Evolutionary conservation across 2,797 vertebrate species (phyloP), one percentile per base, ranked within the genome.

Genomic region (Apodemus agrarius): DNA sequence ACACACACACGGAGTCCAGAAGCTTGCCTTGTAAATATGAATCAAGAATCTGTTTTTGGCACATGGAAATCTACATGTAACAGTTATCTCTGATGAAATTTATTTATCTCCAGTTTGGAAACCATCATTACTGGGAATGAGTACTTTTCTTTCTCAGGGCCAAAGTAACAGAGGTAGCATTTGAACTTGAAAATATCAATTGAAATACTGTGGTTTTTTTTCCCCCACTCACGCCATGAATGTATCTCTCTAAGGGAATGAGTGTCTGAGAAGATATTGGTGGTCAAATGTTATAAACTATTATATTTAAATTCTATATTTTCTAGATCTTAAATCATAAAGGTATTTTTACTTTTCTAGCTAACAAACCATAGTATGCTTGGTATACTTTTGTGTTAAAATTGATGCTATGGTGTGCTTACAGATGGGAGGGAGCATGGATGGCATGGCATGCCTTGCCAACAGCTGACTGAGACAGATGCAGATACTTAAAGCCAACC

Each of bases 291-390:
- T 17, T 54, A 1, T 79, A 54, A 83, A 57, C 6, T 59, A 11
- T 81, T 92, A 52, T 37, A 37, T 59, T 76, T 59, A 43, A 78
- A 6, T 65, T 92, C 75, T 31, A 75, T 24, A 81, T 72, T 89
- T 83, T 65, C 74, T 75, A 40, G 63, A 9, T 95, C 14, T 80
- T 90, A 93, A 65, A 95, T 95, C 37, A 34, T 22, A 59, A 49
- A 80, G n/a, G 46, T 29, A 37, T 75, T 75, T 75, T 84, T 67
- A 81, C 67, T 93, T 94, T 63, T 22, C 40, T 49, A 67, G 6
- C 78, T 90, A 75, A 82, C 54, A 95, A 95, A 81, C 31, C 17
- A 40, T 46, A 74, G 49, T 76, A 54, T 43, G 37, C 76, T 94
- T 89, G 78, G 65, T 87, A 57, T 29, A 87, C 7, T 67, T 89